Conservation (phyloP, 2,113 vertebrate genomes). For the Circaetus gallicus region DNA sequence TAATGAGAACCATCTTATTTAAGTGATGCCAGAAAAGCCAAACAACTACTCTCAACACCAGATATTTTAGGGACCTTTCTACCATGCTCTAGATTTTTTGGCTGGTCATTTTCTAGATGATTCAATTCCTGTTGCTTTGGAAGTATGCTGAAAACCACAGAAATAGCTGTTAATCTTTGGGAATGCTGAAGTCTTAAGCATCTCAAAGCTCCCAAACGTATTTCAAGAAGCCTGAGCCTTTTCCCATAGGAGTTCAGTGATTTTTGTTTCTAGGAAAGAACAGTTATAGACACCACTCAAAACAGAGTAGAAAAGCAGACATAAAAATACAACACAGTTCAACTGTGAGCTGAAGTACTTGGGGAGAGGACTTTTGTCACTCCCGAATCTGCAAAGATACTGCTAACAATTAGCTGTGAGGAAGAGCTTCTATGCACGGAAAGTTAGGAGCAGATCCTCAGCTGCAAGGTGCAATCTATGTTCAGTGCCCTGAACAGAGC, state of each 20-base stretch:
- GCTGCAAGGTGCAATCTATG: not conserved
- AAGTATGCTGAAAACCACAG: conserved; percentile 33
- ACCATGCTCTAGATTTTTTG: conserved; percentile 19
- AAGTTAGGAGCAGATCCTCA: not conserved
- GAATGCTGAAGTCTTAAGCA: not conserved
- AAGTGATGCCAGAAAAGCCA: not conserved
- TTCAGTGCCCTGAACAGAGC: not conserved
- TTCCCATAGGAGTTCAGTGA: not conserved
- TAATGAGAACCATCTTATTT: not conserved
- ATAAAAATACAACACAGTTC: not conserved
- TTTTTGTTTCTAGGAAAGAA: conserved; percentile 21
- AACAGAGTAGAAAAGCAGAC: not conserved
- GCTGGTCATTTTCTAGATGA: conserved; percentile 22
- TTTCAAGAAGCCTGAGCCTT: not conserved
- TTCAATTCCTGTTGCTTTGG: conserved; percentile 17
- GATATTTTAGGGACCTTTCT: conserved; percentile 13
- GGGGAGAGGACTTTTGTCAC: not conserved
- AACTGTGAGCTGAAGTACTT: not conserved
- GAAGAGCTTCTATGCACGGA: not conserved
- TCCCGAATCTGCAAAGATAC: not conserved
- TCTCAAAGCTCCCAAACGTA: not conserved
- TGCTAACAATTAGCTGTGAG: not conserved
- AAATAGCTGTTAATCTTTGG: not conserved
- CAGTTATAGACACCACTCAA: not conserved
- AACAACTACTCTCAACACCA: not conserved